Evolutionary conservation across 2,797 vertebrate species (phyloP).

Genomic region (Helicolenus hilgendorfi): DNA sequence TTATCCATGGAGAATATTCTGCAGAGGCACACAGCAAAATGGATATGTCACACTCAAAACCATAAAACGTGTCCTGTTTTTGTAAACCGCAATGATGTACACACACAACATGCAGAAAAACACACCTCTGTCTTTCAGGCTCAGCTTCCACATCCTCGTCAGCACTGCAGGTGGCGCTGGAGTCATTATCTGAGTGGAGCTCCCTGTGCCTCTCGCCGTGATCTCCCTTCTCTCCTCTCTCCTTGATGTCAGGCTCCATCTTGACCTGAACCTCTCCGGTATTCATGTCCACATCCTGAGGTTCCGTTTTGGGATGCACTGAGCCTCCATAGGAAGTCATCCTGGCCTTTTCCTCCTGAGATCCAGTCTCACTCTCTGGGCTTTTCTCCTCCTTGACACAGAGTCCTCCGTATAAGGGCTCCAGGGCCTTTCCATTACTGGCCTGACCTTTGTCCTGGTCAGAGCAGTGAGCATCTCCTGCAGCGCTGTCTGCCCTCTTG

Average conservation of each 20-base stretch:
- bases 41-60: neutral
- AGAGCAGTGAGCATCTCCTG: conserved; percentile 74
- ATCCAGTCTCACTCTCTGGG: conserved; percentile 86
- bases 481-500: conserved; percentile 85
- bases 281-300: conserved; percentile 92
- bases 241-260: conserved; percentile 94
- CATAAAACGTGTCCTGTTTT: neutral
- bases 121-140: conserved; percentile 93
- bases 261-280: conserved; percentile 92
- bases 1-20: conserved; percentile 96
- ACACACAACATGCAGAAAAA: neutral
- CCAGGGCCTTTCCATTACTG: conserved; percentile 86
- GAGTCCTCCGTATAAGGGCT: conserved; percentile 88
- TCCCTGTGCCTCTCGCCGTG: conserved; percentile 87
- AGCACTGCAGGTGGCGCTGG: conserved; percentile 99
- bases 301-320: conserved; percentile 93
- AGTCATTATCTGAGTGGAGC: conserved; percentile 97
- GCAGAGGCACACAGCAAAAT: conserved; percentile 27
- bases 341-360: conserved; percentile 88
- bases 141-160: conserved; percentile 98
- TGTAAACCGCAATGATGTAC: neutral
- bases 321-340: conserved; percentile 86
- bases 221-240: conserved; percentile 92
- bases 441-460: conserved; percentile 88
- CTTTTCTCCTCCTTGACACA: conserved; percentile 93